A percentile compares a stretch with the other conserved stretches of the same genome.
These are phyloP conservation scores for Choloepus hoffmanni DNA, from an alignment of 2,113 vertebrate species.

Conservation along the genomic window DNA sequence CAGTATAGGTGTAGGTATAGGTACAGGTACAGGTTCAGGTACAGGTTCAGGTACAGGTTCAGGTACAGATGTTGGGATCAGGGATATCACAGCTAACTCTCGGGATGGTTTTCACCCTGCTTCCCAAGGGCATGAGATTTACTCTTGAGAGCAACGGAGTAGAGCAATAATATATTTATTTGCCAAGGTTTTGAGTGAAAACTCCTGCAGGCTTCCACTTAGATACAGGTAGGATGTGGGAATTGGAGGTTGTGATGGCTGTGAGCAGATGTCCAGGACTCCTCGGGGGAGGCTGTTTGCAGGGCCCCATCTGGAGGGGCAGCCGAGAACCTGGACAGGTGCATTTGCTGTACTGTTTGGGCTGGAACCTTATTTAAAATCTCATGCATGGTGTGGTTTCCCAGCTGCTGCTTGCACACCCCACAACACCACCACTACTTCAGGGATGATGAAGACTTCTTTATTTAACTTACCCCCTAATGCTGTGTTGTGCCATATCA, in stretches of 20 bases:
- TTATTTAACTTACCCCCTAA: no score
- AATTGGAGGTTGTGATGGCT: not conserved
- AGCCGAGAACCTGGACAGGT: no score
- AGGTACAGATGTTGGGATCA: no score
- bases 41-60: no score
- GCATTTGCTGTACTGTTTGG: not conserved
- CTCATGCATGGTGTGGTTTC: no score
- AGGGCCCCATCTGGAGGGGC: not conserved
- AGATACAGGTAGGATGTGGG: no score
- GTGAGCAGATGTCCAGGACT: not conserved
- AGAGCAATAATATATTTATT: not conserved
- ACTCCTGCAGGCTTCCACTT: accelerated
- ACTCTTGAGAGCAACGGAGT: accelerated
- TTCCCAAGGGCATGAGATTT: accelerated
- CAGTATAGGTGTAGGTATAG: no score
- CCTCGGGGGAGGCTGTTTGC: accelerated
- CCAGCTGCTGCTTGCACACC: no score
- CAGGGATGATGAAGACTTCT: accelerated
- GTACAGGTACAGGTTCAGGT: no score
- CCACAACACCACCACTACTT: not conserved
- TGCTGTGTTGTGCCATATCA: accelerated
- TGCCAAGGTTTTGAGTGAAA: not conserved
- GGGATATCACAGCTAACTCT: not conserved
- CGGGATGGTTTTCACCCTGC: accelerated
- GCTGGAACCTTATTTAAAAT: not conserved